Conservation (phyloP, 2,797 vertebrate genomes). For the Centropyge bicolor region DNA sequence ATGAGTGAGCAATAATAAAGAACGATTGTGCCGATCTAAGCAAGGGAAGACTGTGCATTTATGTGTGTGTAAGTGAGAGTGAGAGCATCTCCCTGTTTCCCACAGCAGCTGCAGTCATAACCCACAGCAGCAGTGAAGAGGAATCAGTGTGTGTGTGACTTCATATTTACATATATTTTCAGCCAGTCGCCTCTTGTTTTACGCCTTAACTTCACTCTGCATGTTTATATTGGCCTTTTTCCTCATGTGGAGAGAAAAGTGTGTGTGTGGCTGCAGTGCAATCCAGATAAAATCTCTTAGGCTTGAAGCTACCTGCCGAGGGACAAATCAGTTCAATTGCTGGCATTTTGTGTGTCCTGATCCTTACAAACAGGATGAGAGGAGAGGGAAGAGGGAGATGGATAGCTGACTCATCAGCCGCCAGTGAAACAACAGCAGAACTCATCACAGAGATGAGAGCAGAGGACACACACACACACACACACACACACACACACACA, state of each 20-base stretch:
- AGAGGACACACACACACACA: conserved; percentile 16
- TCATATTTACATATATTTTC: conserved; percentile 41
- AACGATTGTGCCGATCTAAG: conserved; percentile 29
- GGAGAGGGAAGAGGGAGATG: conserved; percentile 16
- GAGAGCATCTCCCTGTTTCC: background rate
- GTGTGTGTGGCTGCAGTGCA: background rate
- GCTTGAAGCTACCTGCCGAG: conserved; percentile 33
- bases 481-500: conserved; percentile 25
- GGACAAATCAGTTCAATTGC: conserved; percentile 40
- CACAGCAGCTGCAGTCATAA: conserved; percentile 35
- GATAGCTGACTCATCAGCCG: conserved; percentile 64
- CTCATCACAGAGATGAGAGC: conserved; percentile 50
- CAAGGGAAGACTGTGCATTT: conserved; percentile 14
- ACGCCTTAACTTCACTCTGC: conserved; percentile 7
- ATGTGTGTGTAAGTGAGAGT: background rate
- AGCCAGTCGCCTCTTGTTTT: conserved; percentile 35
- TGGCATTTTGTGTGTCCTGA: conserved; percentile 23
- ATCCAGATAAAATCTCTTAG: conserved; percentile 30
- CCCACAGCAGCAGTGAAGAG: conserved; percentile 9
- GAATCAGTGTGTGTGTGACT: background rate
- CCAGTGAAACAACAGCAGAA: conserved; percentile 43
- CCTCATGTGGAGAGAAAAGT: conserved; percentile 2
- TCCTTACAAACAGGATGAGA: conserved; percentile 35
- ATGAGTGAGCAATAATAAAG: conserved; percentile 27
- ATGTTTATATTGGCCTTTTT: conserved; percentile 22